Evolutionary conservation across 2,797 vertebrate species (phyloP), one percentile per base, ranked within the genome.

Genomic region (Lithobates sylvaticus): DNA sequence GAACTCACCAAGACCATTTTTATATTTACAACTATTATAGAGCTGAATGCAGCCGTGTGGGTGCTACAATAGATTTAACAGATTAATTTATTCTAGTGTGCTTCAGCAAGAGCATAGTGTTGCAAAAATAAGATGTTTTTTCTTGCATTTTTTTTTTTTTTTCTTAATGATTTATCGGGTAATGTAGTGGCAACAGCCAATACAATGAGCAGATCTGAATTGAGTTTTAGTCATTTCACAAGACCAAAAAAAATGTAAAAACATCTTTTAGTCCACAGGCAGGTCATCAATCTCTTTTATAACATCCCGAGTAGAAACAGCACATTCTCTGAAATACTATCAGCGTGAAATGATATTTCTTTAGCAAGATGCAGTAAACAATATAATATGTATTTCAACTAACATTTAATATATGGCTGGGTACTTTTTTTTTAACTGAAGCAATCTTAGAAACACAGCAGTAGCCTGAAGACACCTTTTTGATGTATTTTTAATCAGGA

Each of bases 291-390:
- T 86, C 78, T 82, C 79, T 86, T 86, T 86, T 77, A 86, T 86
- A 77, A 74, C 50, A 71, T 82, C 78, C 78, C 73, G 81, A 82
- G 79, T 64, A 71, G 79, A 86, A 86, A 70, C 73, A 77, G 79
- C 85, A 86, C 34, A 76, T 79, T 76, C 73, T 81, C 85, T 77
- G 74, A 86, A 86, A 86, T 77, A 76, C 74, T 82, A 77, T 86
- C 85, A 86, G 85, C 79, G 74, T 86, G 85, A 86, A 82, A 86
- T 86, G 32, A 86, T 86, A 86, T 86, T 82, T 86, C 74, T 82
- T 82, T 85, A 80, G 77, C 77, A 79, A 79, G 76, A 85, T 67
- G 84, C 84, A 80, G 76, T 74, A 85, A 85, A 85, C 76, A 84
- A 84, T 85, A 72, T 44, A 79, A 85, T 74, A 72, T 42, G 36